These are phyloP conservation scores for Corynorhinus townsendii DNA, from an alignment of 2,113 vertebrate species.

Conservation along the genomic window DNA sequence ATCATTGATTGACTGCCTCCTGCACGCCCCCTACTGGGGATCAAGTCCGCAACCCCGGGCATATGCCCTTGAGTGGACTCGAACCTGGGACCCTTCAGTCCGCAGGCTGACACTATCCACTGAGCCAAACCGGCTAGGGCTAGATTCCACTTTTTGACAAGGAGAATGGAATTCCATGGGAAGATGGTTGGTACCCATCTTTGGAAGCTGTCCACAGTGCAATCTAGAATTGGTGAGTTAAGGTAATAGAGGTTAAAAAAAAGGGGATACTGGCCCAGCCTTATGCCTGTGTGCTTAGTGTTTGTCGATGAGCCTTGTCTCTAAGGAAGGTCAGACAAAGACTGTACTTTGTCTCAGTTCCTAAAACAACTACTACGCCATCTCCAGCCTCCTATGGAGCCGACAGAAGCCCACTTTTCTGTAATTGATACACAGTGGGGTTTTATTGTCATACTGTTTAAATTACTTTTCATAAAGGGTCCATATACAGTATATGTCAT, in stretches of 20 bases:
- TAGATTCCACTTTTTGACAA: not conserved
- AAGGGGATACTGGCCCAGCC: not conserved
- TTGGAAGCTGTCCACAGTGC: not conserved
- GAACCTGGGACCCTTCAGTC: no score
- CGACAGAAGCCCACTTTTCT: not conserved
- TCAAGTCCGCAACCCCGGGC: no score
- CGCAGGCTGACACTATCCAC: no score
- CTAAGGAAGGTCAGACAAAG: not conserved
- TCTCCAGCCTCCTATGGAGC: not conserved
- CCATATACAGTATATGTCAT: not conserved
- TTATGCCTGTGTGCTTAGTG: not conserved
- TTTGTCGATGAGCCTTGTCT: not conserved
- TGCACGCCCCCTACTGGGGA: no score
- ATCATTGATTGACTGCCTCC: no score
- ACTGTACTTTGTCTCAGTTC: not conserved
- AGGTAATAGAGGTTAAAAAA: not conserved
- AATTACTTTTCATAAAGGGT: not conserved
- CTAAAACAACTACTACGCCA: not conserved
- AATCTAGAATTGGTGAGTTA: not conserved
- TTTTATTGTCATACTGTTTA: conserved; percentile 3
- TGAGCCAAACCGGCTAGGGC: not conserved
- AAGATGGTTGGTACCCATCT: not conserved
- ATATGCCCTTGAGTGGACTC: no score
- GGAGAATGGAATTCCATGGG: not conserved
- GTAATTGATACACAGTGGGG: not conserved